Conservation (phyloP, 2,113 vertebrate species). For the Notothenia coriiceps region DNA sequence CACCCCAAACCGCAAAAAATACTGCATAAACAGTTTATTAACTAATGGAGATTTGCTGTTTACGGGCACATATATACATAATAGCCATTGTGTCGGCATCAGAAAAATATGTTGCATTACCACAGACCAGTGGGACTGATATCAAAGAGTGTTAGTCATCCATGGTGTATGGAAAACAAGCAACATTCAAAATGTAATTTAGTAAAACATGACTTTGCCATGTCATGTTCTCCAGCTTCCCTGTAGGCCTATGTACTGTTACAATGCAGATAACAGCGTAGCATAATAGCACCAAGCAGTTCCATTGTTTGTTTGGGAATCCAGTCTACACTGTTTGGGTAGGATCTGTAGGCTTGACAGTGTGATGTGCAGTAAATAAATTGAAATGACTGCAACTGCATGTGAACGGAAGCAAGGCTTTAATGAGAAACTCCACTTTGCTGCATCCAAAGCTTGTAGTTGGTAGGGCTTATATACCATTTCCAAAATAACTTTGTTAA, state of each 20-base stretch:
- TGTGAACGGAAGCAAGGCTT: conserved; percentile 27
- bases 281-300: neutral
- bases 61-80: neutral
- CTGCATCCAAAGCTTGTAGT: conserved; percentile 48
- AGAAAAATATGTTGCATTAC: neutral
- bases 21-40: neutral
- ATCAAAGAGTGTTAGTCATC: conserved; percentile 13
- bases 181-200: conserved; percentile 1
- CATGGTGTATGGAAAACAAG: neutral
- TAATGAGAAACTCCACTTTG: conserved; percentile 65
- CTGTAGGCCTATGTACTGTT: neutral
- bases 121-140: neutral
- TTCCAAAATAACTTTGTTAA: conserved; percentile 85
- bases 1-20: neutral
- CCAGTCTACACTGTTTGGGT: conserved; percentile 8
- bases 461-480: conserved; percentile 59
- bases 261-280: neutral
- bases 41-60: neutral
- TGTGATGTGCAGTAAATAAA: conserved; percentile 22
- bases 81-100: neutral
- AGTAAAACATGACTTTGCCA: neutral
- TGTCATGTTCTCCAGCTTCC: neutral
- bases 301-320: neutral
- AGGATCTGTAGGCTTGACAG: conserved; percentile 7
- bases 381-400: conserved; percentile 10